Base-by-base conservation (phyloP, 2,888 invertebrate genomes). In the Drosophila lutescens region DNA sequence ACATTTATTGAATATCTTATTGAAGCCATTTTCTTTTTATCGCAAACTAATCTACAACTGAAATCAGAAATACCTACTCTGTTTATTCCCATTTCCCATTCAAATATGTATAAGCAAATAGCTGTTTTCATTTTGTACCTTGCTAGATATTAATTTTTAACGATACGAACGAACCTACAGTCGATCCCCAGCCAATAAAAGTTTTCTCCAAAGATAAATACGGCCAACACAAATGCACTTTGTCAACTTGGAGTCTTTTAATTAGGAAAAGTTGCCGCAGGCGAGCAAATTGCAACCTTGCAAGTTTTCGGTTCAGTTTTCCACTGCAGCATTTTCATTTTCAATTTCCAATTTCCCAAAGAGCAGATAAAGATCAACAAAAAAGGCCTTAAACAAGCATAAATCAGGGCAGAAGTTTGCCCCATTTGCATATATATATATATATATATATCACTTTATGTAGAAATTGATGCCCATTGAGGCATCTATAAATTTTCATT, bases 401-500 rank as follows among this genome's bases (percentile, higher is more conserved):
- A 63, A 63, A 63, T 63, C 62, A 56, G 51, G 12, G 9, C 49
- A 66, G 12, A 66, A 49, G 34, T 26, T 34, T 15, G 17, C 49
- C 17, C n/a, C 58, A 38, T 49, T 12, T 30, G 38, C 10, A 46
- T 12, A 10, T 20, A 10, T 20, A 4, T 20, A 20, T 20, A 20
- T 20, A 2, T 20, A 20, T 5, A n/a, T 61, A 34, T 38, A 57
- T 55, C 47, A n/a, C 44, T 43, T 36, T n/a, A 38, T 38, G 38
- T 65, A 5, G 26, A 38, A 23, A 9, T 40, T 23, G 49, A 51
- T 47, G 47, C 20, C 50, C 38, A 44, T 68, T 30, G 50, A 17
- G 44, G 50, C 65, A 32, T 73, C 50, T 36, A 74, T 71, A 74
- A 41, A 66, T 70, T 74, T 70, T 30, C 74, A 70, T 70, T 72